Percentiles rank a stretch among this genome's conserved stretches.
These are phyloP conservation scores for Coturnix japonica DNA, from an alignment of 2,113 vertebrate species.

Conservation along the genomic window DNA sequence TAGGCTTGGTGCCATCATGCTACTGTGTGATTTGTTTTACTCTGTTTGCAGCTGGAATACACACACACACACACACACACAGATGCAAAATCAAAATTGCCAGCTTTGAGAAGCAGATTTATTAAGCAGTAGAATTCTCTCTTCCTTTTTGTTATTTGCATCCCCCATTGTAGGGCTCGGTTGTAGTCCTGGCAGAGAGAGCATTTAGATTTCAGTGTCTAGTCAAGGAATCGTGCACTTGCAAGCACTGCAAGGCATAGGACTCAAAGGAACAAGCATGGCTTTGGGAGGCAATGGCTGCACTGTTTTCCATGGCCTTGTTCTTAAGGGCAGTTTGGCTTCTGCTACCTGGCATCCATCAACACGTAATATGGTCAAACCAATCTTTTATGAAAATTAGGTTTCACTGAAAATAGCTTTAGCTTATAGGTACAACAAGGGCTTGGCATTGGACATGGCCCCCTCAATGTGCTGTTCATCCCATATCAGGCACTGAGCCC, in stretches of 20 bases:
- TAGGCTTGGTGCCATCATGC: background rate
- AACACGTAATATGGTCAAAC: background rate
- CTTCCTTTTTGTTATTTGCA: background rate
- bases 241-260: background rate
- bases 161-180: background rate
- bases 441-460: background rate
- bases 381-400: background rate
- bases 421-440: background rate
- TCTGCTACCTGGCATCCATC: background rate
- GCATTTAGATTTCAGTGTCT: background rate
- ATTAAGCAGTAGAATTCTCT: background rate
- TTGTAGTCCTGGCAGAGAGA: background rate
- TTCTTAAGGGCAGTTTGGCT: constrained; percentile 36
- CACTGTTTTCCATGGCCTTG: constrained; percentile 16
- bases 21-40: background rate
- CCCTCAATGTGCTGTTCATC: background rate
- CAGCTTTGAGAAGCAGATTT: background rate
- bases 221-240: background rate
- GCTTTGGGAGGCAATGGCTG: background rate
- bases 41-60: constrained; percentile 7
- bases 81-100: background rate
- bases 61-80: background rate
- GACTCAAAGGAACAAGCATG: background rate
- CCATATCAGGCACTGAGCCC: background rate
- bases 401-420: background rate